Conservation (phyloP, 1,140 invertebrate genomes). For the Eulimnadia texana region DNA sequence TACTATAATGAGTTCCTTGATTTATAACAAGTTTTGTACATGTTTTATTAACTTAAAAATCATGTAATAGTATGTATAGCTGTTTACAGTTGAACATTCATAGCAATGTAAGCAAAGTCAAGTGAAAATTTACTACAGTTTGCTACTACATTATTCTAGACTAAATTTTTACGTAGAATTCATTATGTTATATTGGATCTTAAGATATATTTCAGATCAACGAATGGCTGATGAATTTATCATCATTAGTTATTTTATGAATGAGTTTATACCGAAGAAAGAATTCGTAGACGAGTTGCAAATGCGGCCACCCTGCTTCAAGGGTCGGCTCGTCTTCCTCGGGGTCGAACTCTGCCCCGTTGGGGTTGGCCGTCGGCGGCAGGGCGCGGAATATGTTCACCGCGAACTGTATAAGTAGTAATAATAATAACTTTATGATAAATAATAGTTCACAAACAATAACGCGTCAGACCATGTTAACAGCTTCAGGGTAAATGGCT, state of each 20-base stretch:
- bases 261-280: slow-evolving; percentile 44
- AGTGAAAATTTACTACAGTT: too few species aligned
- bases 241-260: not conserved
- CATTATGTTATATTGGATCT: too few species aligned
- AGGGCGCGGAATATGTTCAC: slow-evolving; percentile 91
- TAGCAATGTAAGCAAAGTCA: too few species aligned
- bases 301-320: slow-evolving; percentile 97
- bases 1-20: too few species aligned
- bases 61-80: too few species aligned
- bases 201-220: too few species aligned
- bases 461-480: slow-evolving; percentile 88
- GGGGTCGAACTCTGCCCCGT: slow-evolving; percentile 96
- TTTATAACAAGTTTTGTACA: too few species aligned
- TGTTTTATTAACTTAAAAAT: too few species aligned
- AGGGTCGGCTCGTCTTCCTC: slow-evolving; percentile 98
- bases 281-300: slow-evolving; percentile 85
- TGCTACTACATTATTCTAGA: too few species aligned
- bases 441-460: not conserved
- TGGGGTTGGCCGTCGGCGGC: slow-evolving; percentile 90
- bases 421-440: not conserved
- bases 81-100: too few species aligned
- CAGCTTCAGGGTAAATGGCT: slow-evolving; percentile 85
- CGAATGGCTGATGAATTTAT: too few species aligned
- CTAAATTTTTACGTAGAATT: too few species aligned
- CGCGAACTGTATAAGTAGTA: slow-evolving; percentile 49